Evolutionary conservation across 2,888 invertebrate species (phyloP).

Genomic region (Strigamia maritima): DNA sequence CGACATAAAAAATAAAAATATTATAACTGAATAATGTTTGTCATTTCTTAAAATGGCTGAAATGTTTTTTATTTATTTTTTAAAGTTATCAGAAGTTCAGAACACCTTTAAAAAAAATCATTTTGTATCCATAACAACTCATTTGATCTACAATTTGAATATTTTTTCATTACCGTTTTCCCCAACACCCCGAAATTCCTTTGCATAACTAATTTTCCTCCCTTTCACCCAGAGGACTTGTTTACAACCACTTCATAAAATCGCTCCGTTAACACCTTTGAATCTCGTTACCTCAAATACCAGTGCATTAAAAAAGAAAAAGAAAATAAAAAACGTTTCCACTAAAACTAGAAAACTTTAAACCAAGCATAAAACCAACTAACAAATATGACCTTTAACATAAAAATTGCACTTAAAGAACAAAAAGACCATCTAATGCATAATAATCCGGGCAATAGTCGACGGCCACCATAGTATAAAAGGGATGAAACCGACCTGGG

Average conservation of each 20-base stretch:
- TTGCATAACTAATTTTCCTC: not conserved
- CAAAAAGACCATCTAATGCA: slow-evolving; percentile 25
- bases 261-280: not conserved
- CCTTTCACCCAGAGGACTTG: not conserved
- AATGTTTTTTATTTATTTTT: too few species aligned
- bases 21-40: too few species aligned
- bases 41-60: too few species aligned
- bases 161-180: not conserved
- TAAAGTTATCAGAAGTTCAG: too few species aligned
- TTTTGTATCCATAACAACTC: too few species aligned
- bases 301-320: not conserved
- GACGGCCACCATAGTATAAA: not conserved
- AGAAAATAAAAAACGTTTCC: not conserved
- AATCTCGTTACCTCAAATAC: not conserved
- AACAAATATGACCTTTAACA: slow-evolving; percentile 30
- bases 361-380: slow-evolving; percentile 12
- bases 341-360: not conserved
- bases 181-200: not conserved
- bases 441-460: slow-evolving; percentile 15
- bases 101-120: too few species aligned
- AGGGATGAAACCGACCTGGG: slow-evolving; percentile 32
- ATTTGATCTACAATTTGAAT: too few species aligned
- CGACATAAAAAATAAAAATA: not conserved
- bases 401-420: not conserved
- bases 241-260: slow-evolving; percentile 18